Evolutionary conservation across 2,113 vertebrate species (phyloP).

Genomic region (Heteronetta atricapilla): DNA sequence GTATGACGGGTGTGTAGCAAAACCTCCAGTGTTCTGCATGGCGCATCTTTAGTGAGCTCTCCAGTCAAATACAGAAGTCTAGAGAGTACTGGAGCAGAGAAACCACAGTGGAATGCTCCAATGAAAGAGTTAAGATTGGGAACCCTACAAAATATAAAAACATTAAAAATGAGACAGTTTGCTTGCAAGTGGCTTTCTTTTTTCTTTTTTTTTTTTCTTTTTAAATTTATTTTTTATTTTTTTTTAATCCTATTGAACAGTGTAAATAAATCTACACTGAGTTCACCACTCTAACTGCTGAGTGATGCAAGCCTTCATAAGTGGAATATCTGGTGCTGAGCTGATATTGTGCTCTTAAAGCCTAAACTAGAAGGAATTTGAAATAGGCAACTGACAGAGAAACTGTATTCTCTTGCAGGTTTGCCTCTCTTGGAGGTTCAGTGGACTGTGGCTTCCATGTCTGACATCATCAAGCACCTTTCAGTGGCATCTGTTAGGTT

Average conservation of each 20-base stretch:
- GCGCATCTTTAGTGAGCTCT: neutral
- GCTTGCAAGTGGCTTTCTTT: neutral
- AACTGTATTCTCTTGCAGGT: neutral
- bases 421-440: neutral
- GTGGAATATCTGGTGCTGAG: neutral
- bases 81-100: neutral
- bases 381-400: neutral
- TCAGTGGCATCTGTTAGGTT: neutral
- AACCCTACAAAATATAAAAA: neutral
- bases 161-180: neutral
- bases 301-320: neutral
- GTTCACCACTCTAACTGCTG: neutral
- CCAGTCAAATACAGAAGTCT: neutral
- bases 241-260: neutral
- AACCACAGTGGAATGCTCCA: neutral
- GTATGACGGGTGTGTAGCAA: neutral
- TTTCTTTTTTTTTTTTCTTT: too few species aligned
- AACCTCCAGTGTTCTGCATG: neutral
- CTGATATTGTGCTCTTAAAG: neutral
- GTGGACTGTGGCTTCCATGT: neutral
- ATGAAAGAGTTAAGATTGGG: neutral
- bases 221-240: neutral
- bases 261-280: neutral
- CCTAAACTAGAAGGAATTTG: neutral
- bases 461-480: neutral